Evolutionary conservation across 2,888 invertebrate genomes (phyloP), one percentile per base, ranked within the genome.

Genomic region (Scaptomyza reducta): DNA sequence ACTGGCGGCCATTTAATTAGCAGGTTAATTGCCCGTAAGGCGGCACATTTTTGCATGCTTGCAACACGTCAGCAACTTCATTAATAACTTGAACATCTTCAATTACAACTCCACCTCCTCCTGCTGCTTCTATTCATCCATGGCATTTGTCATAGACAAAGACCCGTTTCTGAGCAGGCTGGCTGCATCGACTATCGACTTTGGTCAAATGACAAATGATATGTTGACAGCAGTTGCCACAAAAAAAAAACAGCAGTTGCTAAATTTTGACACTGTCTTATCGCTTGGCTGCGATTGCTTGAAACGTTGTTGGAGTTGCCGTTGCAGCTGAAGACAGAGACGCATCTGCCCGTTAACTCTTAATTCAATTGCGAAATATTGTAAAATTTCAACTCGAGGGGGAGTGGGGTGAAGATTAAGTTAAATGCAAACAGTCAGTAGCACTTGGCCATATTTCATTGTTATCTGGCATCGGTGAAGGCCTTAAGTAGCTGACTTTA

Each of bases 261-360:
- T 77, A 77, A 85, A 86, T 86, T 82, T 85, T 87, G 88, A 87
- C 88, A 87, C 74, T 78, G 76, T 67, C 78, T 86, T 85, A 85
- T 85, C 88, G 87, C 25, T 22, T 35, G 51, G 42, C 57, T 31
- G 49, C 64, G 74, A 70, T 70, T 68, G 72, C 3, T n/a, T 33
- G 49, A 4, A 49, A 22, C 22, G n/a, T n/a, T n/a, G n/a, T n/a
- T n/a, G n/a, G n/a, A n/a, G 47, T 10, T 16, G 38, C 27, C 13
- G 40, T 45, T 31, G 29, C 22, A 13, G 22, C 0, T 10, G 11
- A n/a, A 42, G 35, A 16, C n/a, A 29, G 22, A 35, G 55, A 47
- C 61, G 50, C 68, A 64, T 68, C 74, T 74, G 74, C 66, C 53
- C 51, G 35, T 42, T 35, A 16, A 54, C 46, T 25, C 55, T 42